Conservation (phyloP, 2,113 vertebrate genomes). For the Oreotragus oreotragus region DNA sequence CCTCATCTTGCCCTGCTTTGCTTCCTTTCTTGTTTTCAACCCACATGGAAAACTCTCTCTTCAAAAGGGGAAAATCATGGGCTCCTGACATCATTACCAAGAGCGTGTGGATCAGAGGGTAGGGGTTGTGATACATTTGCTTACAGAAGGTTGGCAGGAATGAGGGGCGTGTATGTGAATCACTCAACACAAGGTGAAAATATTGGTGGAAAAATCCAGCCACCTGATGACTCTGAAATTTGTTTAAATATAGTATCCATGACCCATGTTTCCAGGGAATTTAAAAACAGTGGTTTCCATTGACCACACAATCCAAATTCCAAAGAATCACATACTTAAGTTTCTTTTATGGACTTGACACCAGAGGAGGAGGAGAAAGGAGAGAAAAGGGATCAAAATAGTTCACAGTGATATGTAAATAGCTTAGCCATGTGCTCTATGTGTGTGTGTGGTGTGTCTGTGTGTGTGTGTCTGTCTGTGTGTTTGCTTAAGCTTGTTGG, state of each 20-base stretch:
- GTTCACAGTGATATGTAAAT: slow-evolving; percentile 8
- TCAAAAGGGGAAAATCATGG: slow-evolving; percentile 62
- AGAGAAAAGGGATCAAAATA: slow-evolving; percentile 1
- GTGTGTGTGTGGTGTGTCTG: neutral
- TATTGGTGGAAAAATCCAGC: slow-evolving; percentile 77
- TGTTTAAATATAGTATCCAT: slow-evolving; percentile 79
- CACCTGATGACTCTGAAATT: slow-evolving; percentile 80
- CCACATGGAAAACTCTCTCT: slow-evolving; percentile 57
- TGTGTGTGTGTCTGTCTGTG: rapidly evolving
- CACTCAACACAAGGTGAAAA: slow-evolving; percentile 80
- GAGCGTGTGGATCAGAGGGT: neutral
- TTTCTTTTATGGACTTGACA: slow-evolving; percentile 66
- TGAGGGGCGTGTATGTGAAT: slow-evolving; percentile 56
- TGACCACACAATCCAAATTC: slow-evolving; percentile 55
- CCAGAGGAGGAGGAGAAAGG: neutral
- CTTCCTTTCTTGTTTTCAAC: neutral
- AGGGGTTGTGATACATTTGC: neutral
- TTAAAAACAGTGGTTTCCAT: slow-evolving; percentile 68
- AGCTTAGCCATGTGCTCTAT: neutral
- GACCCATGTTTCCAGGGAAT: slow-evolving; percentile 76
- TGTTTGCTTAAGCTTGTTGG: neutral
- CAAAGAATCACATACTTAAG: slow-evolving; percentile 71
- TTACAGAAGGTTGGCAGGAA: slow-evolving; percentile 68
- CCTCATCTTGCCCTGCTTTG: neutral
- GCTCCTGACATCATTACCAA: slow-evolving; percentile 67